A percentile compares a stretch with the other conserved stretches of the same genome.
Evolutionary conservation across 1,140 invertebrate species (phyloP).

Genomic region (Sitodiplosis mosellana): DNA sequence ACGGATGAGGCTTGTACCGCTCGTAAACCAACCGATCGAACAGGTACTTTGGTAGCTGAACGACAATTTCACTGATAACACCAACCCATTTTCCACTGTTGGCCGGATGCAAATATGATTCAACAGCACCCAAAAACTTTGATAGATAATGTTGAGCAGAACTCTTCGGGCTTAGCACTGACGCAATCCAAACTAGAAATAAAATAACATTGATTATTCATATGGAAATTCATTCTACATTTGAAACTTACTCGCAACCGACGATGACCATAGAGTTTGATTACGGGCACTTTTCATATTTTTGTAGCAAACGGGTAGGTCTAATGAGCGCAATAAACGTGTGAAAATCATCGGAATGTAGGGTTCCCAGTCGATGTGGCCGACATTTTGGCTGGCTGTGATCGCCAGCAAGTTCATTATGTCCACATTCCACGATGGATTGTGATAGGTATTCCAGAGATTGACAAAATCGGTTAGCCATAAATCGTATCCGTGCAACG

Average conservation of each 20-base stretch:
- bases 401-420: conserved; percentile 54
- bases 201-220: not conserved
- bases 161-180: conserved; percentile 34
- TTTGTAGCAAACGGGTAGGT: conserved; percentile 62
- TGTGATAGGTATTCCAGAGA: conserved; percentile 59
- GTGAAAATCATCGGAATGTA: conserved; percentile 68
- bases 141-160: conserved; percentile 53
- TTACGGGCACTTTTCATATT: conserved; percentile 19
- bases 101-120: conserved; percentile 80
- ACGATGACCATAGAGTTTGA: not conserved
- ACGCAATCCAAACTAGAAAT: conserved; percentile 42
- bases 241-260: conserved; percentile 1
- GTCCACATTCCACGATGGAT: conserved; percentile 49
- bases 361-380: conserved; percentile 74
- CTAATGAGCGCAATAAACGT: conserved; percentile 53
- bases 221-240: not conserved
- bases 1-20: conserved; percentile 29
- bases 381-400: conserved; percentile 55
- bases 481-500: conserved; percentile 43
- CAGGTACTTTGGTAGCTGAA: conserved; percentile 37
- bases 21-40: conserved; percentile 42
- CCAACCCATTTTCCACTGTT: conserved; percentile 63
- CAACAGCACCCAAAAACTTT: conserved; percentile 63
- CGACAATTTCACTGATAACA: conserved; percentile 40
- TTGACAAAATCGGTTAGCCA: conserved; percentile 73